A percentile compares a stretch with the other conserved stretches of the same genome.
phyloP scores from a whole-genome alignment of 1,140 invertebrate genomes.

The Lepidostoma basale region DNA sequence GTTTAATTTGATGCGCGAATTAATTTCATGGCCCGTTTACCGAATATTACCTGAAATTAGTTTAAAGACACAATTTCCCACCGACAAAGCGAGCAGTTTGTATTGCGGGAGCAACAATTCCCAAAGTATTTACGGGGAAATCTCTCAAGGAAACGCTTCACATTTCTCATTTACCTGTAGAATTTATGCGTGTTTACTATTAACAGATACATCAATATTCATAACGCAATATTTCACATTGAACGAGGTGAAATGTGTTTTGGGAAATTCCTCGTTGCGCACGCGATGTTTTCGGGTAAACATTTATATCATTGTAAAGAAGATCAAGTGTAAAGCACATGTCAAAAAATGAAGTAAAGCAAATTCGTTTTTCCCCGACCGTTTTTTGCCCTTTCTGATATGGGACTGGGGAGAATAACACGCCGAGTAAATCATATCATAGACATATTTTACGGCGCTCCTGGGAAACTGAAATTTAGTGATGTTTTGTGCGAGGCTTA shows the following conservation, averaged over 20 bases:
- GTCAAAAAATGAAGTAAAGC: constrained; percentile 23
- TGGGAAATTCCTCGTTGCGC: not conserved
- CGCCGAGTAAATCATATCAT: constrained; percentile 4
- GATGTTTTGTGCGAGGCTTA: not conserved
- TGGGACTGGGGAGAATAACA: not conserved
- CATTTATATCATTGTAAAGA: constrained; percentile 27
- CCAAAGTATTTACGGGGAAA: too few species aligned
- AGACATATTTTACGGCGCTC: constrained; percentile 13
- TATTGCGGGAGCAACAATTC: too few species aligned
- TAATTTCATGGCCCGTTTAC: too few species aligned
- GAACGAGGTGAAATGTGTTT: not conserved
- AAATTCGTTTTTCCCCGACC: constrained; percentile 18
- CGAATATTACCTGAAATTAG: too few species aligned
- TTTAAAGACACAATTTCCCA: too few species aligned
- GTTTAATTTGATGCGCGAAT: too few species aligned
- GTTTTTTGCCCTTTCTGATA: not conserved
- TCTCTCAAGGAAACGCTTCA: too few species aligned
- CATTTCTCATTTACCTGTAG: too few species aligned
- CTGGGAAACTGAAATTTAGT: constrained; percentile 6
- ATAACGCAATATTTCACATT: not conserved
- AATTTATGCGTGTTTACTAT: not conserved
- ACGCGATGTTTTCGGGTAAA: constrained; percentile 15
- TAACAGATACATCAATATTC: not conserved
- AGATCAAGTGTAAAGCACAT: constrained; percentile 14
- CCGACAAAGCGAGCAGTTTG: too few species aligned